A percentile compares a stretch with the other conserved stretches of the same genome.
phyloP scores from a whole-genome alignment of 2,888 invertebrate genomes.

The Acrocyrtus sp. region DNA sequence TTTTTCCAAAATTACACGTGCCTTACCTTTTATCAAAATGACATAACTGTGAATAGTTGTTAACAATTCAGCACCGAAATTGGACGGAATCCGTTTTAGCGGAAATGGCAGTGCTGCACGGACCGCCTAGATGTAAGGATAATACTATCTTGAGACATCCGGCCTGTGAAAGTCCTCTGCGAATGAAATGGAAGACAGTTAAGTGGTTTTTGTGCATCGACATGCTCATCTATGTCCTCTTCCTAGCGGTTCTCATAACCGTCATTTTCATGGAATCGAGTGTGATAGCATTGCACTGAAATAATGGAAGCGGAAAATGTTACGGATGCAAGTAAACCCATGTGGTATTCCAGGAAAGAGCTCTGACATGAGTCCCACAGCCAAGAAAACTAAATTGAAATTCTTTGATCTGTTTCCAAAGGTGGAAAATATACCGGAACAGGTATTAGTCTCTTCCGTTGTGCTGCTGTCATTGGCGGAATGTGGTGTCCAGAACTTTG shows the following conservation, averaged over 20 bases:
- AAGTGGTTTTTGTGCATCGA: conserved; percentile 64
- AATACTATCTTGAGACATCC: conserved; percentile 63
- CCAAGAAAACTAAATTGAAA: too few relatives aligned
- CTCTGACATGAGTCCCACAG: conserved; percentile 63
- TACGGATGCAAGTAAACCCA: conserved; percentile 11
- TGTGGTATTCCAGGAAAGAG: conserved; percentile 31
- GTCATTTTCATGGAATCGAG: conserved; percentile 64
- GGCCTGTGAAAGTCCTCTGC: conserved; percentile 63
- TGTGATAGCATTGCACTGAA: too few relatives aligned
- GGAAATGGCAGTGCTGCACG: conserved; percentile 63
- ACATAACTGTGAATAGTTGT: conserved; percentile 62
- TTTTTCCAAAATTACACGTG: conserved; percentile 64
- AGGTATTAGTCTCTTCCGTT: conserved; percentile 62
- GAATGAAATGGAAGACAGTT: conserved; percentile 64
- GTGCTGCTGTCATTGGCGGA: conserved; percentile 63
- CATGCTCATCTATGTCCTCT: conserved; percentile 63
- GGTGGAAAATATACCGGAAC: conserved; percentile 63
- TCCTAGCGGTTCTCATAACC: conserved; percentile 63
- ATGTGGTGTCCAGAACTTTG: conserved; percentile 63
- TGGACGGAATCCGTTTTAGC: conserved; percentile 62
- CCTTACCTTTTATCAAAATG: conserved; percentile 62
- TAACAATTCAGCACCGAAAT: conserved; percentile 62
- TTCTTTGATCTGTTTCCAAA: too few relatives aligned
- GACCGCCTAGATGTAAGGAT: conserved; percentile 61
- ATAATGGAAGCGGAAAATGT: conserved; percentile 41